phyloP scores from a whole-genome alignment of 2,797 vertebrate species.

The Tadarida brasiliensis region DNA sequence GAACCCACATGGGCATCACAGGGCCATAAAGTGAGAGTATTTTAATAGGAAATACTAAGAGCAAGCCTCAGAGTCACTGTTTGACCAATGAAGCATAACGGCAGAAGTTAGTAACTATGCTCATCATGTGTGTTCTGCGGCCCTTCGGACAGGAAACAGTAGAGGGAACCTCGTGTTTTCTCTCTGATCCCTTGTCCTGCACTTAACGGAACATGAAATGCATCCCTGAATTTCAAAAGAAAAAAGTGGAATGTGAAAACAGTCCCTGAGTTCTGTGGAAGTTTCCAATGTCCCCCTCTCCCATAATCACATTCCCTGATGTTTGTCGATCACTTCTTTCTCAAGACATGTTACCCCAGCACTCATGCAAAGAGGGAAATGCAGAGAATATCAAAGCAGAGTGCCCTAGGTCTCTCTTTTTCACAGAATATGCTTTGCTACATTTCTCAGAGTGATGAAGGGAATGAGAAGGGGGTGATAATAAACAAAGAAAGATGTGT shows the following conservation, averaged over 20 bases:
- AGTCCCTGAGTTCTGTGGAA: not conserved
- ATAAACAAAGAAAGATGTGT: not conserved
- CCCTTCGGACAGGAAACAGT: not conserved
- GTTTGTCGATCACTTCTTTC: not conserved
- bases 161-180: not conserved
- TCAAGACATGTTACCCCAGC: not conserved
- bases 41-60: not conserved
- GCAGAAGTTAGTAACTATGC: not conserved
- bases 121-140: not conserved
- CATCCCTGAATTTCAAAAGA: slow-evolving; percentile 27
- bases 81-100: not conserved
- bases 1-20: not conserved
- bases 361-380: not conserved
- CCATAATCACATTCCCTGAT: not conserved
- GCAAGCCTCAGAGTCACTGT: not conserved
- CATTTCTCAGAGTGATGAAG: not conserved
- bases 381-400: not conserved
- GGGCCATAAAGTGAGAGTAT: not conserved
- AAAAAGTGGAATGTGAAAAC: not conserved
- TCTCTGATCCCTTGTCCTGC: not conserved
- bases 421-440: not conserved
- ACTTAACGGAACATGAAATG: not conserved
- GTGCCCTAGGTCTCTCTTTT: not conserved
- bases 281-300: not conserved
- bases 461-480: not conserved